Percentiles rank a stretch among this genome's conserved stretches.
Evolutionary conservation across 2,113 vertebrate genomes (phyloP).

Genomic region (Falcunculus frontatus): DNA sequence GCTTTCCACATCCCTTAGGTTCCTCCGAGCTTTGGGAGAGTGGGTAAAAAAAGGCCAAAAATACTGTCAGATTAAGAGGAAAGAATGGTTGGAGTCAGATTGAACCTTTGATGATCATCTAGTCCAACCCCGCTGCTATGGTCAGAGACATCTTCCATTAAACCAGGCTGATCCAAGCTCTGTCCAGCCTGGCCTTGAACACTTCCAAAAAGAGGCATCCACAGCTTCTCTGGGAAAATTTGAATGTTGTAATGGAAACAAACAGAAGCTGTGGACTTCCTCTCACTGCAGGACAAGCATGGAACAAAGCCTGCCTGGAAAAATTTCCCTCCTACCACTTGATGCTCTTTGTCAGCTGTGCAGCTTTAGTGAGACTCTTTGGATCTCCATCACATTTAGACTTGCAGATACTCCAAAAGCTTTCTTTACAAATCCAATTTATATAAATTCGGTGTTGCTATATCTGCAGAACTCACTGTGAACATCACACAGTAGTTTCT

Average conservation of each 20-base stretch:
- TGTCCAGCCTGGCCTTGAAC: neutral
- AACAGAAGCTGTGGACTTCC: neutral
- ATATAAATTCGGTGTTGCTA: neutral
- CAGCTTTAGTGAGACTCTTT: neutral
- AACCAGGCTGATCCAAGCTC: neutral
- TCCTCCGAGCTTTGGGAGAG: neutral
- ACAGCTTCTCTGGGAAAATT: neutral
- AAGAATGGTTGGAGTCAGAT: neutral
- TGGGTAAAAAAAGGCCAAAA: neutral
- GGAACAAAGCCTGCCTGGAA: neutral
- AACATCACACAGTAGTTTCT: neutral
- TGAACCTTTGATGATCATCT: neutral
- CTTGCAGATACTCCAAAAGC: neutral
- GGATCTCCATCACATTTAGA: neutral
- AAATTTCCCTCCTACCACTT: neutral
- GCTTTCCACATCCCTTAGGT: neutral
- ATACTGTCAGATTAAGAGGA: neutral
- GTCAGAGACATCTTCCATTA: neutral
- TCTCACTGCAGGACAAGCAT: neutral
- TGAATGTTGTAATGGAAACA: neutral
- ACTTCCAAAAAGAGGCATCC: neutral
- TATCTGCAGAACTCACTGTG: neutral
- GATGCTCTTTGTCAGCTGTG: neutral
- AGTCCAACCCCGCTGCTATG: neutral
- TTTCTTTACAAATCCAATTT: neutral